These are phyloP conservation scores for Pimephales promelas DNA, from an alignment of 2,113 vertebrate species.

Conservation along the genomic window DNA sequence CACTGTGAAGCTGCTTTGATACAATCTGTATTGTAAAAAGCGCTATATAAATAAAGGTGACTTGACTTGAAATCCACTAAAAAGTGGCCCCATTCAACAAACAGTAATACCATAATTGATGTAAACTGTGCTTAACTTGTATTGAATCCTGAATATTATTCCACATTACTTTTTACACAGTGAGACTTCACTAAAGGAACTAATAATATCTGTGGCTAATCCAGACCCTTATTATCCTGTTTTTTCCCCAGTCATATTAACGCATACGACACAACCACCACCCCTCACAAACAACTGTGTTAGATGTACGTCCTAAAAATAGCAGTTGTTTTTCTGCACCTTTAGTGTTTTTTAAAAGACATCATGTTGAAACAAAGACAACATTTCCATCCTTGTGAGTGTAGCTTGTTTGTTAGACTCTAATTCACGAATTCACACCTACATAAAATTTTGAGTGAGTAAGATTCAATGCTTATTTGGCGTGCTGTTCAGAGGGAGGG, in stretches of 20 bases:
- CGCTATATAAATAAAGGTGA: too few species aligned
- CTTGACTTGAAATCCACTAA: too few species aligned
- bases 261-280: background rate
- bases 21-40: too few species aligned
- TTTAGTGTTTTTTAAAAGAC: background rate
- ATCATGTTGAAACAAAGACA: background rate
- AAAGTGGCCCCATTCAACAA: too few species aligned
- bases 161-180: background rate
- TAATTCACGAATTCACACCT: too few species aligned
- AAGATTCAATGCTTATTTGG: too few species aligned
- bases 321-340: background rate
- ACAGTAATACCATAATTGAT: too few species aligned
- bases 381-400: background rate
- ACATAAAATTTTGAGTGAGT: too few species aligned
- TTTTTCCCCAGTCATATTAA: background rate
- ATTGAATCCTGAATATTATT: background rate
- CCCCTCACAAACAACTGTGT: conserved; percentile 6
- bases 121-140: too few species aligned
- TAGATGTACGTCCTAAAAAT: conserved; percentile 3
- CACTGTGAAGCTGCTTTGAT: too few species aligned
- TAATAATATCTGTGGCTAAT: too few species aligned
- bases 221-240: background rate
- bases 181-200: background rate
- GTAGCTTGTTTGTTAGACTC: background rate
- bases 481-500: too few species aligned